phyloP scores from a whole-genome alignment of 2,888 invertebrate species.

The Epistrophe eligans region DNA sequence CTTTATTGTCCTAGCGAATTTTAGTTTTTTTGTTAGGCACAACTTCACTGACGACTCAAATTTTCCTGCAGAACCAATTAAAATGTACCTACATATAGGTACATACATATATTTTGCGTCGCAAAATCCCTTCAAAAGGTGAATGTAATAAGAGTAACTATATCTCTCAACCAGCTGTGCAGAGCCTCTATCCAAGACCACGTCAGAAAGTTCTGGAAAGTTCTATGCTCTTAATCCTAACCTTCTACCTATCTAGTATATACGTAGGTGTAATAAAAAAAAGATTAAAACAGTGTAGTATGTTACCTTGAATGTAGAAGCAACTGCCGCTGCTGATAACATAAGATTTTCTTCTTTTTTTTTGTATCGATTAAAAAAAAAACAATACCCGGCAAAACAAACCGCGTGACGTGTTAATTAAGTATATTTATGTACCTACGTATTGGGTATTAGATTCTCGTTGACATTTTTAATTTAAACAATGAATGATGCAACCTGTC shows the following conservation, averaged over 20 bases:
- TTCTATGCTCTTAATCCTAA: background rate
- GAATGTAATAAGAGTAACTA: background rate
- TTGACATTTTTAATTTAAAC: background rate
- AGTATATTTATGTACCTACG: background rate
- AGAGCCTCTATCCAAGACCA: background rate
- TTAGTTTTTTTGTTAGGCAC: too few relatives aligned
- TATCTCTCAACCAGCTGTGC: background rate
- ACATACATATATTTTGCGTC: constrained; percentile 12
- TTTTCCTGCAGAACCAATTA: background rate
- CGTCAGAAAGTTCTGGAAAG: constrained; percentile 20
- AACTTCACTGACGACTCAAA: background rate
- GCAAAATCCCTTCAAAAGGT: constrained; percentile 13
- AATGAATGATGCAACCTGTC: constrained; percentile 43
- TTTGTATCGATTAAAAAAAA: background rate
- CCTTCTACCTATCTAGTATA: too few relatives aligned
- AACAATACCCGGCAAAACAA: constrained; percentile 27
- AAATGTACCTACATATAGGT: too few relatives aligned
- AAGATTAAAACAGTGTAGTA: background rate
- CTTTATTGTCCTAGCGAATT: too few relatives aligned
- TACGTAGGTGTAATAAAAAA: background rate
- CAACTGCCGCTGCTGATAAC: background rate
- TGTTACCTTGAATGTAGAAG: background rate
- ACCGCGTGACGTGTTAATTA: constrained; percentile 24
- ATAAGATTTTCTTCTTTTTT: background rate
- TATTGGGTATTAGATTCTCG: background rate